phyloP scores from a whole-genome alignment of 2,888 invertebrate species.

The Hirtodrosophila cameraria region DNA sequence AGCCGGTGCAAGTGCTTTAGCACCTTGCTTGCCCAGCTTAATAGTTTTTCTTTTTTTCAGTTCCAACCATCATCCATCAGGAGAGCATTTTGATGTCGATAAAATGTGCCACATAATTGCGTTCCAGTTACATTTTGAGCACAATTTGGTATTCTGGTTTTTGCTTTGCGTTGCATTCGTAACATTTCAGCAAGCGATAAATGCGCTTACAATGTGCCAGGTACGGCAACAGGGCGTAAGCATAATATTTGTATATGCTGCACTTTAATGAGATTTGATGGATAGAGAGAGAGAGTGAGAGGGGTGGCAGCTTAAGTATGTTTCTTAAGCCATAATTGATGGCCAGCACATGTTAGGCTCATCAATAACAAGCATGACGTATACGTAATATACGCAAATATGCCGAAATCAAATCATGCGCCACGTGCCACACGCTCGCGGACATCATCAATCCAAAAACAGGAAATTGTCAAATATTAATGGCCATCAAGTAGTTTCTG shows the following conservation, averaged over 20 bases:
- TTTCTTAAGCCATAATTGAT: slow-evolving; percentile 57
- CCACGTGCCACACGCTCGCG: slow-evolving; percentile 31
- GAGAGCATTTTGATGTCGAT: slow-evolving; percentile 51
- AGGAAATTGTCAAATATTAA: slow-evolving; percentile 77
- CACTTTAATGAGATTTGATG: slow-evolving; percentile 42
- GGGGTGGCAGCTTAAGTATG: slow-evolving; percentile 14
- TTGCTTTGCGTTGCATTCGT: slow-evolving; percentile 28
- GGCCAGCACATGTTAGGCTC: slow-evolving; percentile 56
- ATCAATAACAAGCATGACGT: slow-evolving; percentile 67
- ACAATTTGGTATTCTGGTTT: slow-evolving; percentile 40
- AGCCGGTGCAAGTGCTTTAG: slow-evolving; percentile 57
- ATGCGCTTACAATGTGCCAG: slow-evolving; percentile 41
- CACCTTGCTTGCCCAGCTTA: slow-evolving; percentile 61
- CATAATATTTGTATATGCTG: slow-evolving; percentile 36
- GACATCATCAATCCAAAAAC: slow-evolving; percentile 61
- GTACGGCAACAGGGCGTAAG: slow-evolving; percentile 28
- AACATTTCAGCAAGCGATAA: slow-evolving; percentile 40
- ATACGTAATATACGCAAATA: slow-evolving; percentile 67
- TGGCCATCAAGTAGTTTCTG: slow-evolving; percentile 56
- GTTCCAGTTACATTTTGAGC: slow-evolving; percentile 72
- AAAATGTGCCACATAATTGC: slow-evolving; percentile 72
- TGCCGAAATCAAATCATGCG: slow-evolving; percentile 61
- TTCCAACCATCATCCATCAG: slow-evolving; percentile 42
- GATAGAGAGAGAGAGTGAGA: too few species aligned
- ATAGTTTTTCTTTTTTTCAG: slow-evolving; percentile 52